Evolutionary conservation across 2,888 invertebrate species (phyloP), one percentile per base, ranked within the genome.

Genomic region (Nebria salina): DNA sequence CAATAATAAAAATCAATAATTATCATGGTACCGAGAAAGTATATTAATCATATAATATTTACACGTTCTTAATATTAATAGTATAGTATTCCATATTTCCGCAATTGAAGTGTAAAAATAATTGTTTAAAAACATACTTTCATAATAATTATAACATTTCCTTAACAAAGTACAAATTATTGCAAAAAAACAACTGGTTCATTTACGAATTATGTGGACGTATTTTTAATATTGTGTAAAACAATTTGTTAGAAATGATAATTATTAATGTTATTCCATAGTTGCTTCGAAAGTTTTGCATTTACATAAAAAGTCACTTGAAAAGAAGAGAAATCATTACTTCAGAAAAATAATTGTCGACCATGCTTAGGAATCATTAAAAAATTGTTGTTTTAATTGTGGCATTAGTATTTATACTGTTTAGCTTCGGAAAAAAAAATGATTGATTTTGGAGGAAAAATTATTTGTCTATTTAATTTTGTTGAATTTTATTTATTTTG

Each of bases 251-350:
- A 54, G 54, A 54, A 34, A 34, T 34, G 34, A 34, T 34, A 34
- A 54, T 42, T 73, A 73, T 73, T 41, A 41, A 41, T 41, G 26
- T 73, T 73, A 73, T 73, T 73, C 73, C 73, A 73, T 73, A 41
- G n/a, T 43, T 42, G 13, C 26, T 73, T 73, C 42, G 73, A 73
- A 73, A 73, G 73, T 73, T 41, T 42, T 70, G 13, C 15, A 73
- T 73, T 73, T 73, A 73, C 73, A 73, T 73, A 73, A 73, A 73
- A 42, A 68, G 15, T 68, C 26, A 68, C 26, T 68, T 68, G 9
- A 68, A 54, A 54, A 54, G 8, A 54, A 54, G 54, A 54, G 54
- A 54, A 54, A 54, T 54, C 54, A 54, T 54, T 54, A 54, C 13
- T 54, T 2, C 54, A 54, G 34, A 34, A 34, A 20, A 54, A 54